Evolutionary conservation across 2,113 vertebrate genomes (phyloP).

Genomic region (Platichthys flesus): DNA sequence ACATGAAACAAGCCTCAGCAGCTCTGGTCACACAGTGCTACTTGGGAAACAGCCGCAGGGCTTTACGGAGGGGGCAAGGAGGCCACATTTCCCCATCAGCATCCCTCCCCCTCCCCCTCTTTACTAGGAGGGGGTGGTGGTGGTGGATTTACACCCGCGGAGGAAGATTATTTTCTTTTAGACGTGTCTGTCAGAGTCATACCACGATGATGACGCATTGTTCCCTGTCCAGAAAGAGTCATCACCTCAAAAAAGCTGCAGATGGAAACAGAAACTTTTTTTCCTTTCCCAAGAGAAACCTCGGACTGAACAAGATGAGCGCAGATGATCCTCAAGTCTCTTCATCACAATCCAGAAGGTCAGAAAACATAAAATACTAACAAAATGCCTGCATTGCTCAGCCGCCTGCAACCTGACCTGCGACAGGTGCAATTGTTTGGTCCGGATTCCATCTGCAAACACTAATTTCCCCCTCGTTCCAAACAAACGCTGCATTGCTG

Average conservation of each 20-base stretch:
- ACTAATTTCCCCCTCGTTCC: constrained; percentile 48
- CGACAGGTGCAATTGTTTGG: constrained; percentile 72
- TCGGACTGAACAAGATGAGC: neutral
- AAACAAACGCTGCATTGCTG: constrained; percentile 61
- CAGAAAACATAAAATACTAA: constrained; percentile 14
- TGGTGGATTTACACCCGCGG: constrained; percentile 26
- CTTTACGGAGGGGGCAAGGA: constrained; percentile 32
- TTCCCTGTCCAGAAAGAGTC: constrained; percentile 21
- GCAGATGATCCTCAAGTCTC: constrained; percentile 4
- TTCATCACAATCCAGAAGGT: constrained; percentile 12
- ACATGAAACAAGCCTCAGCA: constrained; percentile 67
- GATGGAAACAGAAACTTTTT: neutral
- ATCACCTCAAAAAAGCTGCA: neutral
- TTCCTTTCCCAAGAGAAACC: constrained; percentile 10
- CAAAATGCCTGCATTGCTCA: constrained; percentile 24
- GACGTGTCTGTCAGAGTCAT: constrained; percentile 39
- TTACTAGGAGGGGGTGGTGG: constrained; percentile 6
- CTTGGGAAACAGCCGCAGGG: constrained; percentile 64
- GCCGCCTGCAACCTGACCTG: constrained; percentile 53
- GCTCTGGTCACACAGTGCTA: constrained; percentile 47
- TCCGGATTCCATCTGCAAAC: constrained; percentile 62
- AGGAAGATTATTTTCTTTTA: constrained; percentile 27
- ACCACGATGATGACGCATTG: constrained; percentile 34
- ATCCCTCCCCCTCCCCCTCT: neutral
- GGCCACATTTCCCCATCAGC: constrained; percentile 17